Base-by-base conservation (phyloP, 2,888 invertebrate genomes). In the Andrena dorsata region DNA sequence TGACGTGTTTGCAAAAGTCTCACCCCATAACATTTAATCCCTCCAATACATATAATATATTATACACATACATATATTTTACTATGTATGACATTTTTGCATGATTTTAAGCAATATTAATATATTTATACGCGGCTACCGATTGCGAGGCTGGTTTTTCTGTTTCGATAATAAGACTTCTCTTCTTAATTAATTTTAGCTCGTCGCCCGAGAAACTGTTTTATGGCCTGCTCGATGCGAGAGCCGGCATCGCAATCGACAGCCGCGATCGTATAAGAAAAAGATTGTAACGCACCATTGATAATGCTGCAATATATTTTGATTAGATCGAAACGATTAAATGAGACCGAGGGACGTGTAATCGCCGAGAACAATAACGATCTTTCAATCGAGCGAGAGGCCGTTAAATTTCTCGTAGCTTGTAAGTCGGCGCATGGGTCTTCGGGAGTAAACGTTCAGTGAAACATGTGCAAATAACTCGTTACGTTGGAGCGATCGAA, bases 101-200 rank as follows among this genome's bases (percentile, higher is more conserved):
- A 92, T 92, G 90, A 92, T 86, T 85, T 90, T 90, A 89, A 93
- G 93, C 92, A 92, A 93, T 93, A 93, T 92, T 91, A 91, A 92
- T 91, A 91, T 91, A 89, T 89, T 86, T 90, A 88, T 89, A 68
- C 76, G 77, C 83, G 87, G 76, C 61, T 71, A 60, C 63, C 74
- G 70, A 16, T 66, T 69, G 60, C 78, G 83, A 71, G 72, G 63
- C 72, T 66, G 79, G 64, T 49, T 49, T 58, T 56, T 32, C 5
- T 32, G 41, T 66, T 63, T 56, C 51, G 60, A 81, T 53, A 7
- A 56, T n/a, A 69, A 66, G 65, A 71, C 71, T 68, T 69, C 10
- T 70, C 51, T 13, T 23, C 20, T 8, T 32, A 2, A 1, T 49
- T 20, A 53, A n/a, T 10, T 41, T 23, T 28, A 56, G 20, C 41